Evolutionary conservation across 1,140 invertebrate genomes (phyloP).

Genomic region (Leptoteleia sp.): DNA sequence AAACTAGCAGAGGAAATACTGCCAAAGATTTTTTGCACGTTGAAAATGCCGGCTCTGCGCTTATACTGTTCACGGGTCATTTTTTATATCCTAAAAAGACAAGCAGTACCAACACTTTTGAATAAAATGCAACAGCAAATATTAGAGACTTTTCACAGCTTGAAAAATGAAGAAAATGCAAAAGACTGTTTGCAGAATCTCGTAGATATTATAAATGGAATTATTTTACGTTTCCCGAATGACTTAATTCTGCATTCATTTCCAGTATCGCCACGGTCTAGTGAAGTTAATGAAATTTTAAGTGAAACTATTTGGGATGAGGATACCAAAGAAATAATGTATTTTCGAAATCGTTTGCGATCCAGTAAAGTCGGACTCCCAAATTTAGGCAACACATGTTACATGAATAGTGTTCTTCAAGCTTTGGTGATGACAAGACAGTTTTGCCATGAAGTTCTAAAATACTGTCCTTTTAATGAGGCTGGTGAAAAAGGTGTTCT

Average conservation of each 20-base stretch:
- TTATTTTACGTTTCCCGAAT: slow-evolving; percentile 77
- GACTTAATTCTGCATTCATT: slow-evolving; percentile 8
- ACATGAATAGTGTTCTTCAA: slow-evolving; percentile 92
- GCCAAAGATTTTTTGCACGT: slow-evolving; percentile 74
- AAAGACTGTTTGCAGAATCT: slow-evolving; percentile 79
- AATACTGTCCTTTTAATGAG: slow-evolving; percentile 67
- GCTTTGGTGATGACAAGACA: slow-evolving; percentile 90
- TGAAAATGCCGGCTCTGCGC: slow-evolving; percentile 79
- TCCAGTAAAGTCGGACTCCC: slow-evolving; percentile 86
- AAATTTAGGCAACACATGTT: slow-evolving; percentile 93
- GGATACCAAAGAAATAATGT: slow-evolving; percentile 58
- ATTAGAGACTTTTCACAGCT: not conserved
- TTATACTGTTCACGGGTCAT: slow-evolving; percentile 80
- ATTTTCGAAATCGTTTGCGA: slow-evolving; percentile 44
- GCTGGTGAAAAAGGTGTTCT: slow-evolving; percentile 82
- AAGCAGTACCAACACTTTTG: slow-evolving; percentile 79
- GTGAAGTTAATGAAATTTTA: slow-evolving; percentile 58
- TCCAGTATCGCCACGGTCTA: slow-evolving; percentile 53
- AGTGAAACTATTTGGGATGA: slow-evolving; percentile 67
- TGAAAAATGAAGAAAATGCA: slow-evolving; percentile 76
- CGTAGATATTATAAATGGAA: slow-evolving; percentile 78
- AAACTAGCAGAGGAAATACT: slow-evolving; percentile 81
- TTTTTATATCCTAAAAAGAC: slow-evolving; percentile 81
- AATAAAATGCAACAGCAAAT: slow-evolving; percentile 66
- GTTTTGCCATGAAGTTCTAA: slow-evolving; percentile 83